Conservation (phyloP, 2,888 invertebrate species). For the Acleris literana region DNA sequence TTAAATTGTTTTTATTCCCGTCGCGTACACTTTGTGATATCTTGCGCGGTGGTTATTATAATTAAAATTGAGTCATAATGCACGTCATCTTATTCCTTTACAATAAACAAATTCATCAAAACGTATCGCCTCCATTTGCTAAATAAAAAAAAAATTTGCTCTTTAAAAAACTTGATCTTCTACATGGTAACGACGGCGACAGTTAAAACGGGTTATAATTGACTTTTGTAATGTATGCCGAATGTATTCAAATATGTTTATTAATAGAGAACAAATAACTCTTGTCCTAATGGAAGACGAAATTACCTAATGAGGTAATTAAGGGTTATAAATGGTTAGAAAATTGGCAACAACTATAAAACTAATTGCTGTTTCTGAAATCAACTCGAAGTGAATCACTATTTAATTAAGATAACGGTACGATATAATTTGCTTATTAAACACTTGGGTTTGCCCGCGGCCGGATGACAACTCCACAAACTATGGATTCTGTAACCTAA, state of each 20-base stretch:
- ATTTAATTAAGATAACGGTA: conserved; percentile 21
- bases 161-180: not conserved
- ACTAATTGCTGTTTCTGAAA: conserved; percentile 22
- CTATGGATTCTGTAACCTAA: too few species aligned
- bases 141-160: not conserved
- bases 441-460: not conserved
- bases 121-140: too few species aligned
- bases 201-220: conserved; percentile 7
- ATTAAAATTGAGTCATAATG: too few species aligned
- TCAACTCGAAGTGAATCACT: conserved; percentile 17
- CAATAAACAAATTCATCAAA: too few species aligned
- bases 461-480: not conserved
- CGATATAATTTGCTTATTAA: conserved; percentile 15
- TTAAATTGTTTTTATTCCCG: too few species aligned
- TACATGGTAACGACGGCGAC: not conserved
- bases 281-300: conserved; percentile 14
- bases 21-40: too few species aligned
- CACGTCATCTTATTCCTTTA: too few species aligned
- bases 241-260: conserved; percentile 24
- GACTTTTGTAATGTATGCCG: not conserved
- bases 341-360: conserved; percentile 34
- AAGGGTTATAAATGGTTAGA: conserved; percentile 32
- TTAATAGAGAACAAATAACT: conserved; percentile 24
- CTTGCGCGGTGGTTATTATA: too few species aligned
- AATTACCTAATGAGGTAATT: conserved; percentile 30